Percentiles rank a stretch among this genome's conserved stretches.
Evolutionary conservation across 1,140 invertebrate genomes (phyloP).

Genomic region (Drusus annulatus): DNA sequence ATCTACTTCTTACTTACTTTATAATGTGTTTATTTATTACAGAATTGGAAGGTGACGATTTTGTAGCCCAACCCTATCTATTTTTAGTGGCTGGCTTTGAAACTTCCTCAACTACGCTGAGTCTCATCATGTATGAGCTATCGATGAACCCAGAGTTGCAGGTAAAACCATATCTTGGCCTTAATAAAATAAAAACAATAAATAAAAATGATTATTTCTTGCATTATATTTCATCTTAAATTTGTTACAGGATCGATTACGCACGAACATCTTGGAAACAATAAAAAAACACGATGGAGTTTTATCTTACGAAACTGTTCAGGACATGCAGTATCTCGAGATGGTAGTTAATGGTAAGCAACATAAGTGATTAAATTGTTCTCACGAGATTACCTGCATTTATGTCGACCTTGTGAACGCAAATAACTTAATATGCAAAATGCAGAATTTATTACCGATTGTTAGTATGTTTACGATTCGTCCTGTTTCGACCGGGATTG

Average conservation of each 20-base stretch:
- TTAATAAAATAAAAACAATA: too few species aligned
- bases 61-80: slow-evolving; percentile 75
- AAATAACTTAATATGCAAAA: too few species aligned
- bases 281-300: slow-evolving; percentile 65
- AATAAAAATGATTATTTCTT: too few species aligned
- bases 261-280: slow-evolving; percentile 72
- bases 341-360: slow-evolving; percentile 66
- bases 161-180: too few species aligned
- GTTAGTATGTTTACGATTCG: too few species aligned
- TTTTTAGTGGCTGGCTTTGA: slow-evolving; percentile 82
- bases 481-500: too few species aligned
- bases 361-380: too few species aligned
- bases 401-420: too few species aligned
- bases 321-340: slow-evolving; percentile 74
- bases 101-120: slow-evolving; percentile 77
- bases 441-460: too few species aligned
- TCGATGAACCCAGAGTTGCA: slow-evolving; percentile 75
- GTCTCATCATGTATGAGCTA: slow-evolving; percentile 74
- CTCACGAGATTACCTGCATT: too few species aligned
- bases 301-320: slow-evolving; percentile 72
- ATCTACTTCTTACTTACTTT: too few species aligned
- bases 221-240: too few species aligned
- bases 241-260: slow-evolving; percentile 63
- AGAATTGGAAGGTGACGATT: slow-evolving; percentile 67
- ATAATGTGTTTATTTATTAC: slow-evolving; percentile 34